A percentile compares a stretch with the other conserved stretches of the same genome.
These are phyloP conservation scores for Cettia cetti DNA, from an alignment of 2,113 vertebrate genomes.

Conservation along the genomic window DNA sequence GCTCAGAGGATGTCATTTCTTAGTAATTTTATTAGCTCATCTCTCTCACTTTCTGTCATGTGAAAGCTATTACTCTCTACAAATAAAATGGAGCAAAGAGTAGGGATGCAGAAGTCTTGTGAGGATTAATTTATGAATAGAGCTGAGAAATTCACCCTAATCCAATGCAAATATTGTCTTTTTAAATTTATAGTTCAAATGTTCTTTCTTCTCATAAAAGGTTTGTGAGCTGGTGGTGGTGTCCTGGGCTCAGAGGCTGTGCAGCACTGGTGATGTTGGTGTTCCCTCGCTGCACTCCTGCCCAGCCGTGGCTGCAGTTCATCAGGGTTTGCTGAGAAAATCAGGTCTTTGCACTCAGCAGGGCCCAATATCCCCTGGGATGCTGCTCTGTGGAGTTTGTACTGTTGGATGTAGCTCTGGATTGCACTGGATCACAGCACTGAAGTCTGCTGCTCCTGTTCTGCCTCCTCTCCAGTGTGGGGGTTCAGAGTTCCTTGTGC, in stretches of 20 bases:
- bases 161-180: background rate
- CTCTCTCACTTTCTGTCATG: background rate
- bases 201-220: background rate
- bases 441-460: background rate
- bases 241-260: background rate
- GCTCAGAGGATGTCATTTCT: slow-evolving; percentile 11
- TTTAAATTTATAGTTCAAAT: background rate
- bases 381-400: background rate
- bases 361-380: accelerated
- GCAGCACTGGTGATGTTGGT: accelerated
- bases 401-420: accelerated
- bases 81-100: background rate
- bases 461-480: background rate
- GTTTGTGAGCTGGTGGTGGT: accelerated
- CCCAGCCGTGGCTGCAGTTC: background rate
- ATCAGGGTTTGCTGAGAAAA: background rate
- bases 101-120: background rate
- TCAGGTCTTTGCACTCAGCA: background rate
- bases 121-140: background rate
- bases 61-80: background rate
- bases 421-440: accelerated
- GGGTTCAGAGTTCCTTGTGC: background rate
- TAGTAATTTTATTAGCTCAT: slow-evolving; percentile 27
- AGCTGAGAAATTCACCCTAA: background rate
- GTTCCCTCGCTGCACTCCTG: background rate